Evolutionary conservation across 2,888 invertebrate species (phyloP), one percentile per base, ranked within the genome.

Genomic region (Ormyrus thymus): DNA sequence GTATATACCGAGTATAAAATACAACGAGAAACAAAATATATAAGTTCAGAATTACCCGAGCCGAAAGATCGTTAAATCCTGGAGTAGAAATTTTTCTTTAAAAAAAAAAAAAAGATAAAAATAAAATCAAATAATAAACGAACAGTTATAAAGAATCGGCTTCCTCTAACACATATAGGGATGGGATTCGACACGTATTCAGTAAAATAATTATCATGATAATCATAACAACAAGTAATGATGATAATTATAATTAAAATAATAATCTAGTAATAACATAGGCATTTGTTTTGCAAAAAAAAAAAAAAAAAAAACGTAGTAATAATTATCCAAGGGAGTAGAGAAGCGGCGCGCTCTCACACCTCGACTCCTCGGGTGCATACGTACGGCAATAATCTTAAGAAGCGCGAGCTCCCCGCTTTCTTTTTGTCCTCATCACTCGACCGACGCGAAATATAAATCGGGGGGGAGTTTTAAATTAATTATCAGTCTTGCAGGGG

Each of bases 21-120:
- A 64, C 43, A 56, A 29, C 7, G 29, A 29, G 29, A 29, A 29
- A 29, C 29, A 29, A 48, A 73, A 80, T 61, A 73, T 73, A 80
- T 76, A 73, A 76, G 76, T 76, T 69, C 59, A 77, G 68, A 76
- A 79, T 73, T 76, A 76, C 73, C 64, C 73, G 69, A 72, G 55
- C 15, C 62, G 65, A 69, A 80, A 76, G 73, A 73, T 69, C 62
- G 56, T 71, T 78, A 76, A 79, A 61, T 64, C 45, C 46, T 50
- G 15, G 43, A 50, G 53, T 29, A 76, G 6, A 59, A 29, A 50
- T 69, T 10, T 53, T 45, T 4, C 5, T 58, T 11, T 53, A n/a
- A n/a, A 4, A 56, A 72, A 53, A 72, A 53, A 55, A 53, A 65
- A 59, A 56, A 59, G 13, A 53, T 45, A 62, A 1, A 29, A 13